Base-by-base conservation (phyloP, 2,797 vertebrate species). In the Acropternis orthonyx region DNA sequence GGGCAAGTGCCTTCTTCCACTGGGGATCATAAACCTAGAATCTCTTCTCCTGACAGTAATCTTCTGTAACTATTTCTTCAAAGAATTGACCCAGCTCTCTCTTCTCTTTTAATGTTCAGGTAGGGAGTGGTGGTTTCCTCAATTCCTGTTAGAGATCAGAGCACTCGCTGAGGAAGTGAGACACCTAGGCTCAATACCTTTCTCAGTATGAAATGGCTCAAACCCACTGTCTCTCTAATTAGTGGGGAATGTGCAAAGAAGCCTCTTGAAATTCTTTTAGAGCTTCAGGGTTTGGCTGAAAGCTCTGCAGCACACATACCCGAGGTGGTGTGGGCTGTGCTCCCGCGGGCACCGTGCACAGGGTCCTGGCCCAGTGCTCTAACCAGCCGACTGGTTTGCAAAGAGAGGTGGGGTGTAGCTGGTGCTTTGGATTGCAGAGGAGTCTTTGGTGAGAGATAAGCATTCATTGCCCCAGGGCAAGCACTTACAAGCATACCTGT, bases 301-400 rank as follows among this genome's bases (percentile, higher is more conserved):
- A 59, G 8, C 46, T 36, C 28, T 1, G 0, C 7, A 49, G 28
- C 2, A 0, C 17, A 4, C 37, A 68, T 46, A 13, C 4, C 1
- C 1, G 22, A 58, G 68, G 46, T 3, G 2, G n/a, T 3, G 2
- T 20, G 52, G 74, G 12, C 52, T 34, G 62, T 0, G 0, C n/a
- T 14, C 23, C 39, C 0, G 0, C 0, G 0, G 58, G 22, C 0
- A 1, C 23, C 30, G 59, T 5, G 52, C 2, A 0, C 27, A 34
- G 37, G 23, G 68, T 14, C 32, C 58, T 30, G 43, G 8, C 41
- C 43, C 46, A 27, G 18, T 7, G 9, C 51, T 75, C 39, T 52
- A 10, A 26, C 37, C 46, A 34, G 58, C 18, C 44, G 15, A 1
- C 7, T 65, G 46, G 20, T 55, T 72, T 62, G 69, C 37, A 85